These are phyloP conservation scores for Bombyx mori DNA, from an alignment of 1,140 invertebrate species.

Conservation along the genomic window ASM3026992v2 NC_085115.1:11132001-11132500, in stretches of 20 bases:
- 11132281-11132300: no score
- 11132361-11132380: not conserved
- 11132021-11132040: slow-evolving; percentile 87
- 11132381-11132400: slow-evolving; percentile 81
- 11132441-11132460: slow-evolving; percentile 88
- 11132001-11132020: slow-evolving; percentile 94
- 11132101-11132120: slow-evolving; percentile 28
- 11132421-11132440: slow-evolving; percentile 92
- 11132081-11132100: slow-evolving; percentile 73
- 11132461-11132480: slow-evolving; percentile 90
- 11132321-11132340: no score
- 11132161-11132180: slow-evolving; percentile 95
- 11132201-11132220: slow-evolving; percentile 83
- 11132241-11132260: no score
- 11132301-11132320: no score
- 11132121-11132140: slow-evolving; percentile 72
- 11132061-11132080: slow-evolving; percentile 76
- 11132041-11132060: slow-evolving; percentile 84
- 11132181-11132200: slow-evolving; percentile 96
- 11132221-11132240: slow-evolving; percentile 15
- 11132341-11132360: no score
- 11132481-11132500: slow-evolving; percentile 95
- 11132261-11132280: no score
- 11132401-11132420: slow-evolving; percentile 92
- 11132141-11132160: slow-evolving; percentile 95